Evolutionary conservation across 2,113 vertebrate genomes (phyloP).

Genomic region (Mobula hypostoma): DNA sequence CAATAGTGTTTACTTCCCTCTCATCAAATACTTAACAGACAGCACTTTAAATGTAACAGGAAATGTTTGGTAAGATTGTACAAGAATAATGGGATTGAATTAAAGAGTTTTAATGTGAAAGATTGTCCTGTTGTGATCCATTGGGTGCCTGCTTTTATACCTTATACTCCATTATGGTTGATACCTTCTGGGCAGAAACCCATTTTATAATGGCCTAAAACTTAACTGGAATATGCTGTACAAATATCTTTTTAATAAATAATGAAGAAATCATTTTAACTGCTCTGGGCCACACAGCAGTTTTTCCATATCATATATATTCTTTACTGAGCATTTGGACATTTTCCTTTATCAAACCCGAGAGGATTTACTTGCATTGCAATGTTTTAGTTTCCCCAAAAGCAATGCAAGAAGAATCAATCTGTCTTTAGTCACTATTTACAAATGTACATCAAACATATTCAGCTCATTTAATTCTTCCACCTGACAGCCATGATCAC

Average conservation of each 20-base stretch:
- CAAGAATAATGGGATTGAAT: neutral
- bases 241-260: slow-evolving; percentile 36
- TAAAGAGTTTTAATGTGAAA: neutral
- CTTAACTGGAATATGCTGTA: slow-evolving; percentile 25
- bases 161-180: neutral
- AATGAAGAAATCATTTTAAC: slow-evolving; percentile 6
- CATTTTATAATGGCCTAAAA: slow-evolving; percentile 24
- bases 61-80: neutral
- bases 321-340: neutral
- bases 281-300: slow-evolving; percentile 18
- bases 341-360: neutral
- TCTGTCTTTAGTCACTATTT: neutral
- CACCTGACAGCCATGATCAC: neutral
- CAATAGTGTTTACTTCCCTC: neutral
- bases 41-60: neutral
- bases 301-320: neutral
- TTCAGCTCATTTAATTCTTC: neutral
- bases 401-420: neutral
- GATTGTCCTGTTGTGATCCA: slow-evolving; percentile 20
- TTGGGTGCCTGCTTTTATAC: neutral
- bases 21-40: neutral
- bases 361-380: neutral
- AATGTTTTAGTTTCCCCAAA: too few relatives aligned
- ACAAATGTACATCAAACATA: neutral
- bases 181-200: slow-evolving; percentile 5